phyloP scores from a whole-genome alignment of 2,113 vertebrate species.

The Cichladusa arquata region DNA sequence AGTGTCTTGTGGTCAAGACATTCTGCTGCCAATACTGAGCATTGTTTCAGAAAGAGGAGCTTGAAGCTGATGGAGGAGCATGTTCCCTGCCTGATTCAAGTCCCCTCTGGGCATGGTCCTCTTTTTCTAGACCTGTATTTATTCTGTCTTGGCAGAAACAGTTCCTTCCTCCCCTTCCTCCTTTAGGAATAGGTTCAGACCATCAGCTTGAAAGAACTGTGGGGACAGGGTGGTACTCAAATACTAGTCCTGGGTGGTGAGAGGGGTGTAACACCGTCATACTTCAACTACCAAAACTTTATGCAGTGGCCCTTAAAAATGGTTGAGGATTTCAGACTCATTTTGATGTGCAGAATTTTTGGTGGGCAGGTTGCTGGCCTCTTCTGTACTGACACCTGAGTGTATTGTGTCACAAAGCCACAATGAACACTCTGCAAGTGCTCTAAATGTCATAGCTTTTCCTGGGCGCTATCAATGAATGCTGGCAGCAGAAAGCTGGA shows the following conservation, averaged over 20 bases:
- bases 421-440: not conserved
- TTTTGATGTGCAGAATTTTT: not conserved
- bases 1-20: not conserved
- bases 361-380: accelerated
- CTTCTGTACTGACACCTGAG: accelerated
- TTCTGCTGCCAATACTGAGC: not conserved
- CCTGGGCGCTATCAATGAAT: not conserved
- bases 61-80: not conserved
- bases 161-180: not conserved
- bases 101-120: not conserved
- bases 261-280: accelerated
- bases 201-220: not conserved
- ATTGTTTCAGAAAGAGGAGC: not conserved
- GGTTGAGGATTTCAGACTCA: not conserved
- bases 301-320: not conserved
- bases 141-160: not conserved
- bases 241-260: not conserved
- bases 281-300: not conserved
- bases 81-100: not conserved
- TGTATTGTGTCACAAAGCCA: not conserved
- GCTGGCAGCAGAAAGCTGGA: not conserved
- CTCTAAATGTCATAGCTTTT: not conserved
- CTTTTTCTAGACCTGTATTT: not conserved
- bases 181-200: not conserved
- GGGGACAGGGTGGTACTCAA: not conserved